A percentile compares a stretch with the other conserved stretches of the same genome.
Evolutionary conservation across 1,140 invertebrate genomes (phyloP).

Genomic region (Cyclargus thomasi): DNA sequence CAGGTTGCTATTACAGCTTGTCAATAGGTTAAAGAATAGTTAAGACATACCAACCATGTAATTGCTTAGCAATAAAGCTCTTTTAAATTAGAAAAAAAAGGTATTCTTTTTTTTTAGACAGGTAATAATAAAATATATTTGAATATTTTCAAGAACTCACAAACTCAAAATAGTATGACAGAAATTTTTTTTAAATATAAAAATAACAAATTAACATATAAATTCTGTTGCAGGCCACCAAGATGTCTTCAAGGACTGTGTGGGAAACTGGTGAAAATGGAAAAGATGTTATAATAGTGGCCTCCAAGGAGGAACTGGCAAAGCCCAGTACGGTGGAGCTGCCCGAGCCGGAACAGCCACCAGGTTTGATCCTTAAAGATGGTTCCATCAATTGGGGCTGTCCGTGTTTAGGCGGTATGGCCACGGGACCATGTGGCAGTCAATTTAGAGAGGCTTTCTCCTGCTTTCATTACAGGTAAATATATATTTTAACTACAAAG

Average conservation of each 20-base stretch:
- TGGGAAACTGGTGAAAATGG: constrained; percentile 72
- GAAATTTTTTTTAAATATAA: no score
- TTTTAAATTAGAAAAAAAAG: no score
- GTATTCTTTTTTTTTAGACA: no score
- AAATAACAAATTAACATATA: no score
- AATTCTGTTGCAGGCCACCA: constrained; percentile 50
- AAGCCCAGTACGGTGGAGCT: constrained; percentile 83
- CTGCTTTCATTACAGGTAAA: constrained; percentile 91
- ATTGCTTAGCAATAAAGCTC: no score
- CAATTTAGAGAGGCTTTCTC: constrained; percentile 95
- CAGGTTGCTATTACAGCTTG: no score
- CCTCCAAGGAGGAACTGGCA: constrained; percentile 86
- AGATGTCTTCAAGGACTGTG: constrained; percentile 35
- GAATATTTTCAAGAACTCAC: no score
- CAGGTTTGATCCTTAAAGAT: constrained; percentile 88
- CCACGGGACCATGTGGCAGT: constrained; percentile 94
- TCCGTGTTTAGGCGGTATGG: constrained; percentile 96
- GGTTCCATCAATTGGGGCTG: constrained; percentile 98
- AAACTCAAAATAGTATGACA: no score
- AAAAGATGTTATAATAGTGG: constrained; percentile 91
- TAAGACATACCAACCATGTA: no score
- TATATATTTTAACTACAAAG: neutral
- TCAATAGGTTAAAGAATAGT: no score
- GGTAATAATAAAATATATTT: no score
- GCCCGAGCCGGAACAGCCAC: constrained; percentile 82